A percentile compares a stretch with the other conserved stretches of the same genome.
These are phyloP conservation scores for Lacanobia oleracea DNA, from an alignment of 2,888 invertebrate species.

Conservation along the genomic window DNA sequence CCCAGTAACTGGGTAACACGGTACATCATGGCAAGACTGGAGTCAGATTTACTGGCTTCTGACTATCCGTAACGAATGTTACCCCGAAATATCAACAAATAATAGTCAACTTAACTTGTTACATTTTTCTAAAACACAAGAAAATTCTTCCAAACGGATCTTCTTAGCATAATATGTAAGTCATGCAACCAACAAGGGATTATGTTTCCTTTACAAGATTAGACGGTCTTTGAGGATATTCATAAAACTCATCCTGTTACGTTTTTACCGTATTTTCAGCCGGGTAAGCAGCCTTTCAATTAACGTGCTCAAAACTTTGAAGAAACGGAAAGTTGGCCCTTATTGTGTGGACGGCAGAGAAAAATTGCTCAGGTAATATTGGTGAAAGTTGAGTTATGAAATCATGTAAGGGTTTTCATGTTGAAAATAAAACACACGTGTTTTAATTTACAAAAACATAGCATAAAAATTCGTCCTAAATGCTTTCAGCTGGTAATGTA, in stretches of 20 bases:
- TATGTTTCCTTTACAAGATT: conserved; percentile 67
- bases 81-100: no score
- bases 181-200: conserved; percentile 67
- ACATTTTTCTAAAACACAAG: conserved; percentile 9
- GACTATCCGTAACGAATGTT: no score
- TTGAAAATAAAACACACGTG: background rate
- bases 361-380: conserved; percentile 28
- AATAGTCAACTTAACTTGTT: no score
- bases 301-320: conserved; percentile 66
- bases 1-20: no score
- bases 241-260: conserved; percentile 67
- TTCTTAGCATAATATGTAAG: conserved; percentile 47
- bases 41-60: no score
- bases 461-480: no score
- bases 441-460: no score
- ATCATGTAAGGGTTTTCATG: background rate
- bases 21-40: no score
- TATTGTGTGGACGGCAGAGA: conserved; percentile 24
- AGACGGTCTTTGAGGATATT: conserved; percentile 67
- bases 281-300: conserved; percentile 72
- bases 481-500: no score
- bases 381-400: conserved; percentile 4
- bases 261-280: conserved; percentile 65
- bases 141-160: conserved; percentile 16
- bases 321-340: conserved; percentile 59